A percentile compares a stretch with the other conserved stretches of the same genome.
Conservation (phyloP, 2,113 vertebrate species). For the Sinocyclocheilus anophthalmus region DNA sequence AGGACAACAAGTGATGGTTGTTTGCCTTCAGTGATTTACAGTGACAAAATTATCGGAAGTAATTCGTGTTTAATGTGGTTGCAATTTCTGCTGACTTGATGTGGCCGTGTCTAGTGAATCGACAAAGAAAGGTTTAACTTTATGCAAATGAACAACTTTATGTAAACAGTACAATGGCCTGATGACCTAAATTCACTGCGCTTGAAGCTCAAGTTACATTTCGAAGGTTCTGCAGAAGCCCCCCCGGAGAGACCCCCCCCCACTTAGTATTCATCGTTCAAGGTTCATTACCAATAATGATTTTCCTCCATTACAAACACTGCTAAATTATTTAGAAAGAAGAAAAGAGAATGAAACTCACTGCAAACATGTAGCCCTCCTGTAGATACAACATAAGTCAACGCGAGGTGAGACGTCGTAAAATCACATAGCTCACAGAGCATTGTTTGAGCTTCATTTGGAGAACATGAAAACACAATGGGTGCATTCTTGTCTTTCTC, state of each 20-base stretch:
- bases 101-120: background rate
- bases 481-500: conserved; percentile 26
- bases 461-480: conserved; percentile 42
- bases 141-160: background rate
- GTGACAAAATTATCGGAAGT: background rate
- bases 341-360: background rate
- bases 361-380: background rate
- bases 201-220: conserved; percentile 1
- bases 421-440: conserved; percentile 2
- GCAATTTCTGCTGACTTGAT: background rate
- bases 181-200: background rate
- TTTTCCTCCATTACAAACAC: conserved; percentile 7
- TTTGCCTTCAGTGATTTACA: background rate
- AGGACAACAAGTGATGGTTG: background rate
- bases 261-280: conserved; percentile 1
- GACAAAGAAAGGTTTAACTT: background rate
- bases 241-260: too few relatives aligned
- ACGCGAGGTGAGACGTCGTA: conserved; percentile 7
- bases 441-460: conserved; percentile 9
- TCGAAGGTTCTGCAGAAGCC: background rate
- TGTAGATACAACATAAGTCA: conserved; percentile 21
- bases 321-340: conserved; percentile 15
- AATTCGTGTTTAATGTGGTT: background rate
- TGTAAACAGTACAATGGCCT: background rate
- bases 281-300: conserved; percentile 33